Conservation (phyloP, 2,113 vertebrate genomes). For the Lontra canadensis region DNA sequence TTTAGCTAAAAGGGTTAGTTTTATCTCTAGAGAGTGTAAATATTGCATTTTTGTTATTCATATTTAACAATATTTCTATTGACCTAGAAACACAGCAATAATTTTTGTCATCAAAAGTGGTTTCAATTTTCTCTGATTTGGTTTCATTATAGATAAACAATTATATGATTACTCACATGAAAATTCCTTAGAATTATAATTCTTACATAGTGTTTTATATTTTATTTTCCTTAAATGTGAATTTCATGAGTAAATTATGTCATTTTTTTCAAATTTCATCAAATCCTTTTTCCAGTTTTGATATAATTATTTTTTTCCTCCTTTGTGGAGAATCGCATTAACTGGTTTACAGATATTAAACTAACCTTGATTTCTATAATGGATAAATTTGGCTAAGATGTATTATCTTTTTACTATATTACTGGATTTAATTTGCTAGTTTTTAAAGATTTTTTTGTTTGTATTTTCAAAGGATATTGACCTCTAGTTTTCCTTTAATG, state of each 20-base stretch:
- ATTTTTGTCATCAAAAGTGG: background rate
- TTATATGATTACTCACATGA: background rate
- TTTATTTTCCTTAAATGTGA: conserved; percentile 7
- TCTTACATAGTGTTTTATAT: background rate
- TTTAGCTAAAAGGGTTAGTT: background rate
- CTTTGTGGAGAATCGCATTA: background rate
- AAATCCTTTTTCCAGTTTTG: background rate
- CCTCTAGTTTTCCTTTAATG: background rate
- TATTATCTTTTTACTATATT: background rate
- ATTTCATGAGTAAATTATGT: conserved; percentile 1
- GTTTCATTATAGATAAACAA: background rate
- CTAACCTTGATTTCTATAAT: background rate
- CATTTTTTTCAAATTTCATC: background rate
- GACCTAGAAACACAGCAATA: background rate
- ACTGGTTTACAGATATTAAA: background rate
- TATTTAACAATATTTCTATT: background rate
- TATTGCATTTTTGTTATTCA: background rate
- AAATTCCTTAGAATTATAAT: background rate
- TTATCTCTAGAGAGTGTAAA: background rate
- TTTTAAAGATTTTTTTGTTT: background rate
- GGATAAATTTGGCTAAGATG: background rate
- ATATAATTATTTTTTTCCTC: background rate
- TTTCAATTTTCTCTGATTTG: conserved; percentile 26
- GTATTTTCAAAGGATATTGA: background rate
- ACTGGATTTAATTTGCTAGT: too few species aligned